Evolutionary conservation across 2,113 vertebrate genomes (phyloP).

Genomic region (Anolis carolinensis): DNA sequence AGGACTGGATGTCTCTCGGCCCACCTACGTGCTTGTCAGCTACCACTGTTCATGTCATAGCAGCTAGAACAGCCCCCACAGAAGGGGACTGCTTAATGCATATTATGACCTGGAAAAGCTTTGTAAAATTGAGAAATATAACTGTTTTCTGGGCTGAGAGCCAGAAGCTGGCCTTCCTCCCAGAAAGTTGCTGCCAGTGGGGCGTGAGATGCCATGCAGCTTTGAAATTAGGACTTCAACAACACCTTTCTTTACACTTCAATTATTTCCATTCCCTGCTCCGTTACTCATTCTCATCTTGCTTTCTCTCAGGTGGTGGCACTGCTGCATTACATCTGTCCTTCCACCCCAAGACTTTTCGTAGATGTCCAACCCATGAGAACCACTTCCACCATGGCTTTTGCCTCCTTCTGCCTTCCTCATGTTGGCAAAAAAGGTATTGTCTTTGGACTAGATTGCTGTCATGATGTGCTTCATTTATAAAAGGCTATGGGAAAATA

Average conservation of each 20-base stretch:
- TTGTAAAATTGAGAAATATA: slow-evolving; percentile 17
- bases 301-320: slow-evolving; percentile 66
- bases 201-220: neutral
- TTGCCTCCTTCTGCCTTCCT: slow-evolving; percentile 29
- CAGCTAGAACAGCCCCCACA: neutral
- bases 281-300: slow-evolving; percentile 37
- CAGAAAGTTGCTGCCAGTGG: slow-evolving; percentile 14
- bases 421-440: neutral
- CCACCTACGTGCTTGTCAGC: neutral
- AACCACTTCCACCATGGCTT: slow-evolving; percentile 55
- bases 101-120: neutral
- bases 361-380: slow-evolving; percentile 55
- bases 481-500: slow-evolving; percentile 20
- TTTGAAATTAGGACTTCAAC: slow-evolving; percentile 25
- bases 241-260: neutral
- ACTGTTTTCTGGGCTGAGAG: neutral
- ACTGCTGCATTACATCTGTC: slow-evolving; percentile 63
- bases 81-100: neutral
- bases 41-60: slow-evolving; percentile 13
- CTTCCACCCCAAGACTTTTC: slow-evolving; percentile 18
- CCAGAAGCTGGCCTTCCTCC: neutral
- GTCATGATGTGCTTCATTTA: neutral
- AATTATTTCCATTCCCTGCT: slow-evolving; percentile 35
- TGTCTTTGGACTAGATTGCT: neutral
- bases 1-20: neutral